Evolutionary conservation across 2,113 vertebrate genomes (phyloP).

Genomic region (Semicossyphus pulcher): DNA sequence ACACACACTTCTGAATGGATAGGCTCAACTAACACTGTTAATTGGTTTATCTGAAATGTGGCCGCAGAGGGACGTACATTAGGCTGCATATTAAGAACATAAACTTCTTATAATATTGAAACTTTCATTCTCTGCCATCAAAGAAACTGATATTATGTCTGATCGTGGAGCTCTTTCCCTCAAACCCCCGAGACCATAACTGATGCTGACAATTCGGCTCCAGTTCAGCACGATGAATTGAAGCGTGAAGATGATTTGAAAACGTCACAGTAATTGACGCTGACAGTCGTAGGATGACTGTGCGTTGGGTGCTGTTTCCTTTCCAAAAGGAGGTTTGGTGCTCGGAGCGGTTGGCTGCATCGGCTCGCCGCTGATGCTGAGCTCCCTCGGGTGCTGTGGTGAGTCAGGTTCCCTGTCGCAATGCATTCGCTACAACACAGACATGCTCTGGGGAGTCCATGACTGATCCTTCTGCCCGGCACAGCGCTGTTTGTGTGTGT

Average conservation of each 20-base stretch:
- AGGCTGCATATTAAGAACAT: not conserved
- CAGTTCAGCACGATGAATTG: constrained; percentile 46
- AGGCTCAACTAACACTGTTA: not conserved
- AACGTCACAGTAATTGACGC: constrained; percentile 62
- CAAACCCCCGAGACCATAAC: constrained; percentile 28
- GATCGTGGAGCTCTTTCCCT: constrained; percentile 26
- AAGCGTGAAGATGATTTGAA: constrained; percentile 65
- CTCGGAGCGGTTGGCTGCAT: constrained; percentile 52
- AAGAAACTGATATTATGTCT: constrained; percentile 15
- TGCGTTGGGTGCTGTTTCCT: constrained; percentile 52
- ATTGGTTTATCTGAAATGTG: constrained; percentile 20
- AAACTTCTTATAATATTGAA: not conserved
- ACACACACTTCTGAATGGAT: constrained; percentile 16
- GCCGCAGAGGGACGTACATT: not conserved
- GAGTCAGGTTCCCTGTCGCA: constrained; percentile 81
- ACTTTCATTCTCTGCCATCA: not conserved
- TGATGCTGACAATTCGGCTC: constrained; percentile 57
- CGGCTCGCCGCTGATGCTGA: constrained; percentile 49
- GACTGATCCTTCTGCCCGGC: constrained; percentile 61
- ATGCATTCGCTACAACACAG: constrained; percentile 69
- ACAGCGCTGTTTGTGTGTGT: not conserved
- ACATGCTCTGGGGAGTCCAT: constrained; percentile 67
- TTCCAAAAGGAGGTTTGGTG: constrained; percentile 65
- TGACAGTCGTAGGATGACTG: constrained; percentile 68
- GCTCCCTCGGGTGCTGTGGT: constrained; percentile 65